phyloP scores from a whole-genome alignment of 2,113 vertebrate species.

The Cavia aperea region DNA sequence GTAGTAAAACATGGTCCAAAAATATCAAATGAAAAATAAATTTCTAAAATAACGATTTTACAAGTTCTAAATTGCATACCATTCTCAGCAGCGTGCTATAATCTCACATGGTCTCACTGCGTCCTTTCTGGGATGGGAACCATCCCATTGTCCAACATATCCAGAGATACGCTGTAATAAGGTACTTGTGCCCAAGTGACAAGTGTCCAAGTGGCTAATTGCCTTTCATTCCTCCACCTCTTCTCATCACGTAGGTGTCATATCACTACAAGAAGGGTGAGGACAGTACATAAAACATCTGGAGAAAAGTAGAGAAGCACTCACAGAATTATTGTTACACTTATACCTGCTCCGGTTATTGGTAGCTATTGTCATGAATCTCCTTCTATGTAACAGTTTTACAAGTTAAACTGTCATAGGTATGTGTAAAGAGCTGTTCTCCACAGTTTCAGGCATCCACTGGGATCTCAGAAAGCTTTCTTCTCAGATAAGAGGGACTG shows the following conservation, averaged over 20 bases:
- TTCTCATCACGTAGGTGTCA: background rate
- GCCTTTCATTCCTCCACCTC: no score
- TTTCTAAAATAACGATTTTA: background rate
- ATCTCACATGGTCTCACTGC: background rate
- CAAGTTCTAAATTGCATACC: background rate
- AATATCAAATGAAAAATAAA: background rate
- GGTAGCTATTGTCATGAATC: background rate
- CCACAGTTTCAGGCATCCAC: background rate
- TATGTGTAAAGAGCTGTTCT: background rate
- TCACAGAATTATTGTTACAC: background rate
- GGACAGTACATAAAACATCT: background rate
- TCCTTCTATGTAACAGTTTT: background rate
- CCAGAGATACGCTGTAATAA: background rate
- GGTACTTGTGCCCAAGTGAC: background rate
- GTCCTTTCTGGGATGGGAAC: background rate
- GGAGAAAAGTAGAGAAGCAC: background rate
- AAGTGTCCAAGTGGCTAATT: no score
- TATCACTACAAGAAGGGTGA: background rate
- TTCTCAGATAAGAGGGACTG: background rate
- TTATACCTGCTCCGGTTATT: background rate
- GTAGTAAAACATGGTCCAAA: background rate
- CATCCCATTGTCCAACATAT: background rate
- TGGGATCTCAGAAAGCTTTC: background rate
- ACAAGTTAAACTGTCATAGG: background rate
- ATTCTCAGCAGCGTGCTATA: background rate